Evolutionary conservation across 2,113 vertebrate species (phyloP), one percentile per base, ranked within the genome.

Genomic region (Myotis brandtii): DNA sequence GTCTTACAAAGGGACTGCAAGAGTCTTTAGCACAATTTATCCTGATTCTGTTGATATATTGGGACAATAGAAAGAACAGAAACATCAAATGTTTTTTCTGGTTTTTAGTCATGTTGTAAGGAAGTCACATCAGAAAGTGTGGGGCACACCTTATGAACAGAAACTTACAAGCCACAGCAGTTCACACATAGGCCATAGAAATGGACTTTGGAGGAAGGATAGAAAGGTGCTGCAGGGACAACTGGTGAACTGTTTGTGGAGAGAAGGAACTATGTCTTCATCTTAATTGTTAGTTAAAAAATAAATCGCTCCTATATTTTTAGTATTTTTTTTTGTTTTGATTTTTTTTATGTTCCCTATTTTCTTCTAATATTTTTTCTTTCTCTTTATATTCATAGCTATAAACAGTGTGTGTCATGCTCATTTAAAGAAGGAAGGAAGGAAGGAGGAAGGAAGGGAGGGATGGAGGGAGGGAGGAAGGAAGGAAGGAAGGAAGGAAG

Each of bases 261-360:
- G 76, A 54, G 16, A 73, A 54, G 73, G n/a, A 25, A 3, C 6
- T 17, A 56, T 9, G 32, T 79, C 40, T 70, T 92, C 59, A 81
- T 77, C 10, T 97, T 94, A 97, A 48, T 91, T 89, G 37, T 87
- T 87, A 97, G 95, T 93, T 93, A 77, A 84, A 30, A 97, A 93
- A 89, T 89, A 82, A 96, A 95, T 96, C 80, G 52, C 54, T 86
- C 87, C 77, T 92, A 95, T 0, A 0, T 85, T 89, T 87, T 97
- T 34, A 87, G 8, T 95, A 80, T 62, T 89, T 95, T 93, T 93
- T 82, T 0, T 0, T 77, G 32, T 87, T 93, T 90, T 95, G 8
- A 79, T 95, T 70, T 91, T 73, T 96, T 95, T 62, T 52, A 75
- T 95, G 90, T 13, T 27, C 83, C 16, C 76, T 75, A 30, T 86